Conservation (phyloP, 2,113 vertebrate genomes). For the Vulpes lagopus region DNA sequence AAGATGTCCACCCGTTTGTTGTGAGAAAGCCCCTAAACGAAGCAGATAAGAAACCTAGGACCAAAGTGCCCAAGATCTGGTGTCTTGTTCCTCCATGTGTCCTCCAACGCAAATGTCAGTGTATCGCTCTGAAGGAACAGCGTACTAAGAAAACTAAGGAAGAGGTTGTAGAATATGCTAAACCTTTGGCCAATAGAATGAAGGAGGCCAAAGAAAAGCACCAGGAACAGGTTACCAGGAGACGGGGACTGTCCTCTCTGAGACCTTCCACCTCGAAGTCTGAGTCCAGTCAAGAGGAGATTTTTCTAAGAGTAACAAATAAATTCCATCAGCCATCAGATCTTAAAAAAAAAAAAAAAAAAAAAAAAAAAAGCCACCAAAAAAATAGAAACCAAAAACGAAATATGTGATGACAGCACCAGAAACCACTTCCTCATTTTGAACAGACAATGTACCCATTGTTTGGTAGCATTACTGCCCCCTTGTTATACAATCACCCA, state of each 20-base stretch:
- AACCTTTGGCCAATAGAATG: background rate
- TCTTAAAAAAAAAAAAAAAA: background rate
- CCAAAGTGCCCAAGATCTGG: background rate
- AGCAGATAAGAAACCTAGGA: background rate
- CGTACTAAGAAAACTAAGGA: background rate
- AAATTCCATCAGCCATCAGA: background rate
- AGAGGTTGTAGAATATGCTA: background rate
- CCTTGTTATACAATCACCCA: background rate
- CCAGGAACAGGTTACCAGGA: background rate
- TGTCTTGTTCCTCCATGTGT: background rate
- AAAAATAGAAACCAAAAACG: background rate
- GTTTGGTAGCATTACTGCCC: background rate
- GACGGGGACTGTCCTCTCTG: background rate
- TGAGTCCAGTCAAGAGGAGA: background rate
- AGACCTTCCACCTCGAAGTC: background rate
- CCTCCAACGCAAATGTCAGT: background rate
- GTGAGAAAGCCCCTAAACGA: background rate
- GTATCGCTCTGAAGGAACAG: background rate
- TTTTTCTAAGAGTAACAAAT: background rate
- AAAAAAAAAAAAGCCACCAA: background rate
- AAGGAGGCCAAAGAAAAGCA: background rate
- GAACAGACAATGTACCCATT: slow-evolving; percentile 39
- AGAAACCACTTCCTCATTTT: slow-evolving; percentile 10
- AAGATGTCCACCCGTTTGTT: background rate
- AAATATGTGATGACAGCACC: background rate